These are phyloP conservation scores for Phrynosoma blainvillii DNA, from an alignment of 2,113 vertebrate genomes.

Conservation along the genomic window DNA sequence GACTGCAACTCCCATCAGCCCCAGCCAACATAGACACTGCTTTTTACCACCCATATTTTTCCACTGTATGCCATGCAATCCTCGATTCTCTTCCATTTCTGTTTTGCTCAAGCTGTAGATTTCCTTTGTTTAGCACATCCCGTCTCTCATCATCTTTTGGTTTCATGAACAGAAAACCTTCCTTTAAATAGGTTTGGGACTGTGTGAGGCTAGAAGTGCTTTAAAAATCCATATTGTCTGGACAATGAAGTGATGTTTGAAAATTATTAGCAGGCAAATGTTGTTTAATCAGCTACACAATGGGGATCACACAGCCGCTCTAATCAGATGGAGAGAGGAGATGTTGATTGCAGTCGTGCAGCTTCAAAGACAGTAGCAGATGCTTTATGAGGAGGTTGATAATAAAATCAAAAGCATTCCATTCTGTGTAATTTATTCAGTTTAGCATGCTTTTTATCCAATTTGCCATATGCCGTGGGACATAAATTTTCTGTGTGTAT, in stretches of 20 bases:
- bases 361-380: conserved; percentile 42
- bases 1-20: too few species aligned
- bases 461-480: conserved; percentile 55
- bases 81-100: too few species aligned
- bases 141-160: background rate
- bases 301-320: background rate
- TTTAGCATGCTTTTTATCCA: conserved; percentile 43
- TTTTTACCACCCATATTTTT: too few species aligned
- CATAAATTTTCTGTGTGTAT: conserved; percentile 31
- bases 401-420: conserved; percentile 49
- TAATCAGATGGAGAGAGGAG: conserved; percentile 26
- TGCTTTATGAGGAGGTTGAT: conserved; percentile 42
- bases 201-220: background rate
- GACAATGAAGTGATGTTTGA: conserved; percentile 1
- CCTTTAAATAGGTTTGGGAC: background rate
- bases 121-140: background rate
- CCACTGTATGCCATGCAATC: too few species aligned
- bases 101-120: too few species aligned
- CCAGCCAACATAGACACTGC: too few species aligned
- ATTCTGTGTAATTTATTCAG: conserved; percentile 47
- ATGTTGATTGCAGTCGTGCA: background rate
- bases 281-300: background rate
- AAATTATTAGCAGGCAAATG: conserved; percentile 22
- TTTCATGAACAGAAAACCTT: background rate
- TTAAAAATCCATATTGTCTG: conserved; percentile 29